Base-by-base conservation (phyloP, 1,140 invertebrate genomes). In the Latrodectus geometricus region DNA sequence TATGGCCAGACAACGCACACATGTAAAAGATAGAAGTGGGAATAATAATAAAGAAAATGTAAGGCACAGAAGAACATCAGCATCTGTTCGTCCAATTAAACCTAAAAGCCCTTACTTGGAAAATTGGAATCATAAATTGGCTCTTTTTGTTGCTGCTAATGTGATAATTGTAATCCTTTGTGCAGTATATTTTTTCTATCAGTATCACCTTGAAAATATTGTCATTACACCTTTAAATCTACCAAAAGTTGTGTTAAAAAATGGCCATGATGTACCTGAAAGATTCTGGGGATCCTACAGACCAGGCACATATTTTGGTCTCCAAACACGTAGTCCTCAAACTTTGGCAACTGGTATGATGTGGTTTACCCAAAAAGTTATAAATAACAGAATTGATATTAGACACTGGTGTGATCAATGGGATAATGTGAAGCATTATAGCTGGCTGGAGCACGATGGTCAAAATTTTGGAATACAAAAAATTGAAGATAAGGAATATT, bases 351-450 rank as follows among this genome's bases (percentile, higher is more conserved):
- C 96, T 90, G 98, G 97, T 56, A 91, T 99, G 0, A 99, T 99
- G 97, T 99, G 98, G 98, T 98, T 96, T 88, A 94, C 96, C 0
- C 94, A 94, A 78, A 92, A 93, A 88, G 90, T 94, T 17, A 23
- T 87, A 17, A 87, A 80, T 50, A 87, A 79, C 17, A 79, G 49
- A 23, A 79, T 87, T 49, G 85, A 87, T 50, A 80, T 87, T 89
- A 95, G 97, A 73, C 97, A 99, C 91, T 98, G 96, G 96, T 99
- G 98, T 92, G 95, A 98, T 87, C 96, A 98, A 91, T 93, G 94
- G 77, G 97, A 99, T 90, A 93, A 94, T 88, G 91, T 99, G 23
- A 92, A 95, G 17, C 94, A 92, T 75, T 96, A 94, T 91, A 95
- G 95, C 0, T 99, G 98, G 98, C 90, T 95, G 4, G 93, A 96